Percentiles rank a stretch among this genome's conserved stretches.
These are phyloP conservation scores for Ooceraea biroi DNA, from an alignment of 1,140 invertebrate genomes.

Conservation along the genomic window DNA sequence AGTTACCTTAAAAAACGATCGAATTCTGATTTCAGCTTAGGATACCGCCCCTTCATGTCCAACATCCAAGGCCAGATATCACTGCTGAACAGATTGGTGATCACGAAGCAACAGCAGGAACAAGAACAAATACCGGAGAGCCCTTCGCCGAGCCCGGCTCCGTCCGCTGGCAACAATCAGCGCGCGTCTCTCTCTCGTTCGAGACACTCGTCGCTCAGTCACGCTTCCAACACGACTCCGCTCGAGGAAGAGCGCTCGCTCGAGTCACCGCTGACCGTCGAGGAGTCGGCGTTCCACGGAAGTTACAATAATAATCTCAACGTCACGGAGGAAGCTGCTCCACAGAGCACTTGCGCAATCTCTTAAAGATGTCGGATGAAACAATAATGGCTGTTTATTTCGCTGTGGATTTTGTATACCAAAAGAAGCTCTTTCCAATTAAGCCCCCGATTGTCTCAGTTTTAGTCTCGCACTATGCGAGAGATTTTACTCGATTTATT, in stretches of 20 bases:
- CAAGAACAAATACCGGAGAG: conserved; percentile 82
- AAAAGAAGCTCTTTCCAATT: conserved; percentile 20
- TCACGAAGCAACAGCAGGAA: conserved; percentile 84
- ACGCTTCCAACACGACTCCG: conserved; percentile 79
- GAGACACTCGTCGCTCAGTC: conserved; percentile 82
- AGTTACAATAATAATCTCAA: conserved; percentile 79
- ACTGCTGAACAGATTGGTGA: conserved; percentile 86
- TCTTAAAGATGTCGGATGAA: conserved; percentile 74
- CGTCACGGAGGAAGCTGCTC: conserved; percentile 71
- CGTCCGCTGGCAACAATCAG: conserved; percentile 80
- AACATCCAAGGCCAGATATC: conserved; percentile 88
- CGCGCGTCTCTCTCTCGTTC: conserved; percentile 80
- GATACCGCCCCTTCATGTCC: conserved; percentile 87
- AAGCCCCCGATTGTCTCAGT: background rate
- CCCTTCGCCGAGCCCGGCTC: conserved; percentile 82
- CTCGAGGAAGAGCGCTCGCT: conserved; percentile 79
- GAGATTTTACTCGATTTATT: conserved; percentile 12
- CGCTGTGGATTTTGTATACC: conserved; percentile 31
- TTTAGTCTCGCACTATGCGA: background rate
- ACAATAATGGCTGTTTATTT: conserved; percentile 25
- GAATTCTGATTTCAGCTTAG: conserved; percentile 77
- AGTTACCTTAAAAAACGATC: background rate
- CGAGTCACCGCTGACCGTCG: conserved; percentile 70
- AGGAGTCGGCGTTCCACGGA: conserved; percentile 77
- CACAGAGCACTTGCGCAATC: conserved; percentile 78